Percentiles rank a stretch among this genome's conserved stretches.
phyloP scores from a whole-genome alignment of 1,140 invertebrate genomes.

The Drosophila dunni region DNA sequence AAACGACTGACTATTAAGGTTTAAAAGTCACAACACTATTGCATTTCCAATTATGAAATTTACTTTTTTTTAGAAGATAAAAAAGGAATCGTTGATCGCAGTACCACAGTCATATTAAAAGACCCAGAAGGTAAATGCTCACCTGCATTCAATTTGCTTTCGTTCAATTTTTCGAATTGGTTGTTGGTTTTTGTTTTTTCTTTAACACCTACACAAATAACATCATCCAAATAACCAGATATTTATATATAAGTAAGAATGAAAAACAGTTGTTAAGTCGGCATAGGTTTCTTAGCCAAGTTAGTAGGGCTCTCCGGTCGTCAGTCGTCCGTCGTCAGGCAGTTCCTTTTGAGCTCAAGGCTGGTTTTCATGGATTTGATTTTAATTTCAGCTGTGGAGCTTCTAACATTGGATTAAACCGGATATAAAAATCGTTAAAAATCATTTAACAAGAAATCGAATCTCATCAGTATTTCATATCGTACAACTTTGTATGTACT shows the following conservation, averaged over 20 bases:
- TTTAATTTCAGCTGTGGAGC: slow-evolving; percentile 64
- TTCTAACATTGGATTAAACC: slow-evolving; percentile 57
- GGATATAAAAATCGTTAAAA: neutral
- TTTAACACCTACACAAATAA: neutral
- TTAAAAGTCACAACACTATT: slow-evolving; percentile 36
- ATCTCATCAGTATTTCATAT: too few relatives aligned
- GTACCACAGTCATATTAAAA: slow-evolving; percentile 97
- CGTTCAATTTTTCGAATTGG: slow-evolving; percentile 4
- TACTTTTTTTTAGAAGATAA: slow-evolving; percentile 89
- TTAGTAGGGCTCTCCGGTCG: too few relatives aligned
- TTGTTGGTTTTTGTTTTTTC: neutral
- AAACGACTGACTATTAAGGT: slow-evolving; percentile 1
- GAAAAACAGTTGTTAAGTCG: too few relatives aligned
- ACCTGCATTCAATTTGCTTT: slow-evolving; percentile 23
- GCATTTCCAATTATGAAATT: slow-evolving; percentile 64
- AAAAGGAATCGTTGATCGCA: slow-evolving; percentile 95
- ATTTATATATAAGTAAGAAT: too few relatives aligned
- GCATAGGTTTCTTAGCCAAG: too few relatives aligned
- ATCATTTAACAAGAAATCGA: neutral
- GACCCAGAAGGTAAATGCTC: slow-evolving; percentile 90
- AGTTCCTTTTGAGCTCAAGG: too few relatives aligned
- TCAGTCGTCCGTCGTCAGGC: too few relatives aligned
- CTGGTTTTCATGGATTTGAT: slow-evolving; percentile 33
- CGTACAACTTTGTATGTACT: too few relatives aligned
- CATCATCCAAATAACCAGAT: neutral